phyloP scores from a whole-genome alignment of 2,113 vertebrate genomes.

The Daphoenositta chrysoptera region DNA sequence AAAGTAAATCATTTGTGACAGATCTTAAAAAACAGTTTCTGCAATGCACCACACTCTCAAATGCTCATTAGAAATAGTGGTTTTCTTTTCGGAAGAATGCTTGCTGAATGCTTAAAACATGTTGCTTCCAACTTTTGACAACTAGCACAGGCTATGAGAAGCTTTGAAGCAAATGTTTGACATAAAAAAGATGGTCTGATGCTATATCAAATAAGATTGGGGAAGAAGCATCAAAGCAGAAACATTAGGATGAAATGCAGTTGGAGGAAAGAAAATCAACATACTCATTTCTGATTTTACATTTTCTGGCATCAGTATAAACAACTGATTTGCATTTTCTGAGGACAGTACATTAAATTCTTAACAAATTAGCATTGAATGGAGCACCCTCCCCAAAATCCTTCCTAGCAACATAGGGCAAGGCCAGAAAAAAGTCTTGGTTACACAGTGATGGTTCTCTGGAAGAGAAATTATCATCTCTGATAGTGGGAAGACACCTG shows the following conservation, averaged over 20 bases:
- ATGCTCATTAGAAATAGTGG: conserved; percentile 73
- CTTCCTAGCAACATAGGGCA: not conserved
- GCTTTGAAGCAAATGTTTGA: conserved; percentile 72
- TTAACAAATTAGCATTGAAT: conserved; percentile 17
- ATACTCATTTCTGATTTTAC: conserved; percentile 56
- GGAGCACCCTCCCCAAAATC: not conserved
- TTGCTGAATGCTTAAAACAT: conserved; percentile 70
- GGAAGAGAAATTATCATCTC: not conserved
- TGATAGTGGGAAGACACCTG: not conserved
- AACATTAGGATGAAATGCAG: conserved; percentile 46
- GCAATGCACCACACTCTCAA: conserved; percentile 63
- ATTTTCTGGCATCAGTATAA: conserved; percentile 63
- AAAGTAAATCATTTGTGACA: conserved; percentile 82
- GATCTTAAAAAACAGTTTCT: conserved; percentile 77
- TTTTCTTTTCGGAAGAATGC: conserved; percentile 71
- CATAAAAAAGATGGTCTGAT: conserved; percentile 64
- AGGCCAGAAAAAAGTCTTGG: not conserved
- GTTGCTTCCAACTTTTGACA: conserved; percentile 71
- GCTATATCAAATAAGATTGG: conserved; percentile 61
- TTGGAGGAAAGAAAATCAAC: conserved; percentile 54
- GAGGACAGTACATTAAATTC: not conserved
- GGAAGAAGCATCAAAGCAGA: conserved; percentile 56
- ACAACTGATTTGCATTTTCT: conserved; percentile 62
- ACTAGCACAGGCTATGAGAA: conserved; percentile 57
- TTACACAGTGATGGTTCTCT: not conserved